phyloP scores from a whole-genome alignment of 2,797 vertebrate species.

The Brachymystax lenok region DNA sequence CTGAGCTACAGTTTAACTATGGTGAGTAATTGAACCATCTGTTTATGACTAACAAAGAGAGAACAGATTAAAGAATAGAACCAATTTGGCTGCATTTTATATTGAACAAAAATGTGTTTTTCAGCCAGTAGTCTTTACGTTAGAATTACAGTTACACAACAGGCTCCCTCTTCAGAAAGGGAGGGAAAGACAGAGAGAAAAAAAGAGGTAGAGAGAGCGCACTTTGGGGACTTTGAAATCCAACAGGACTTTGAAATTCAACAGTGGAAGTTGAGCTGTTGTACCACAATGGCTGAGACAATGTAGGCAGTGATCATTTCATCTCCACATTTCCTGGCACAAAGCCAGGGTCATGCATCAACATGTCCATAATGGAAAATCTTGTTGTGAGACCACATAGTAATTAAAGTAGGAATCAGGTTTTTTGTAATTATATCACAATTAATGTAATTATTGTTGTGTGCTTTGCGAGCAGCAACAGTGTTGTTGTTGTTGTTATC shows the following conservation, averaged over 20 bases:
- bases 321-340: slow-evolving; percentile 60
- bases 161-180: neutral
- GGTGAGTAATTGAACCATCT: neutral
- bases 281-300: slow-evolving; percentile 35
- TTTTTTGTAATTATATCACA: slow-evolving; percentile 67
- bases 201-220: neutral
- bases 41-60: slow-evolving; percentile 5
- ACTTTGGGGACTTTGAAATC: slow-evolving; percentile 13
- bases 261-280: slow-evolving; percentile 9
- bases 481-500: slow-evolving; percentile 8
- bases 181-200: neutral
- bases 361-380: slow-evolving; percentile 57
- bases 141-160: neutral
- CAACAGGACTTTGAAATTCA: slow-evolving; percentile 22
- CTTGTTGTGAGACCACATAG: slow-evolving; percentile 62
- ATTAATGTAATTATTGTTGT: slow-evolving; percentile 69
- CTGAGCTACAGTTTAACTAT: neutral
- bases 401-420: slow-evolving; percentile 72
- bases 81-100: slow-evolving; percentile 6
- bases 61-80: neutral
- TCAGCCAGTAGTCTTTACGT: neutral
- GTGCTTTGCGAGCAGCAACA: slow-evolving; percentile 46
- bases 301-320: slow-evolving; percentile 46
- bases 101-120: neutral
- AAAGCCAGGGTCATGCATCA: slow-evolving; percentile 63